A percentile compares a stretch with the other conserved stretches of the same genome.
Conservation (phyloP, 2,888 invertebrate genomes). For the Omphaloscelis lunosa region DNA sequence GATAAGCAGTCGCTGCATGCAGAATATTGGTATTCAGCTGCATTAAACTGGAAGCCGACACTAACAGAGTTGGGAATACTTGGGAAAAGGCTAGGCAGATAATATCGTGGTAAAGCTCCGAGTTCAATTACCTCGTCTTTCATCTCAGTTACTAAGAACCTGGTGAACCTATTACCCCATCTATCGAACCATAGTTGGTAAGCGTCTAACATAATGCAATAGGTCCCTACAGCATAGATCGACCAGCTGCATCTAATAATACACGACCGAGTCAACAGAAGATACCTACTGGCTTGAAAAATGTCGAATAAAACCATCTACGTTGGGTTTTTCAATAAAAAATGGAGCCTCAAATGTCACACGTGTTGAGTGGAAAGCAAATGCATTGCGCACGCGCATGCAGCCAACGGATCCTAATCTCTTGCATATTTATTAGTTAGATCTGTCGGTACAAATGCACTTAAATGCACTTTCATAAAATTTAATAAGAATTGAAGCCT, state of each 20-base stretch:
- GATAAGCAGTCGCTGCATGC: neutral
- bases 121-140: neutral
- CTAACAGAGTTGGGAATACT: neutral
- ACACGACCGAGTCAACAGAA: neutral
- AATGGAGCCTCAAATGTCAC: conserved; percentile 21
- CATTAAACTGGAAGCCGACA: neutral
- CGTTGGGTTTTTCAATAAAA: neutral
- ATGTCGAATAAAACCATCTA: neutral
- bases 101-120: no score
- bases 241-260: neutral
- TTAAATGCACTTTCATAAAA: conserved; percentile 10
- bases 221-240: no score
- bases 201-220: neutral
- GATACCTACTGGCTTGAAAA: neutral
- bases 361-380: conserved; percentile 26
- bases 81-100: neutral
- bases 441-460: conserved; percentile 11
- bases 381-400: conserved; percentile 46
- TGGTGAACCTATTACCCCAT: neutral
- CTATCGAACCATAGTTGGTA: neutral
- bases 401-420: conserved; percentile 49
- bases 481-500: neutral
- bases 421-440: conserved; percentile 42
- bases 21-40: neutral
- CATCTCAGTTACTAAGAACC: neutral